Percentiles rank a stretch among this genome's conserved stretches.
Conservation (phyloP, 2,113 vertebrate species). For the Anolis sagrei region DNA sequence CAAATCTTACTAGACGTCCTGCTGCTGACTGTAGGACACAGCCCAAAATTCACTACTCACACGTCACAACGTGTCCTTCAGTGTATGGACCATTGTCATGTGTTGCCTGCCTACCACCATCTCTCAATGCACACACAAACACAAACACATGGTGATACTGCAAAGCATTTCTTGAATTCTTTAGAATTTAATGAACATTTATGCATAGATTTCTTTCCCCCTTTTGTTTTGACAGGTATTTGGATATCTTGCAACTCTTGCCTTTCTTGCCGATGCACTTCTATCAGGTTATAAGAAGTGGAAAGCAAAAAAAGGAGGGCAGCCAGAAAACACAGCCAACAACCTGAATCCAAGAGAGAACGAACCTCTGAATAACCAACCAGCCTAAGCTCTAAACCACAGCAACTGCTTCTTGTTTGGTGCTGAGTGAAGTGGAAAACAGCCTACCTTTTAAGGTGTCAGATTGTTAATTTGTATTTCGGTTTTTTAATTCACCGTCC, state of each 20-base stretch:
- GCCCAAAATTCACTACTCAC: not conserved
- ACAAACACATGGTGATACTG: not conserved
- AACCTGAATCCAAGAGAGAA: slow-evolving; percentile 45
- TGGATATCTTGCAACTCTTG: slow-evolving; percentile 78
- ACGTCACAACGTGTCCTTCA: not conserved
- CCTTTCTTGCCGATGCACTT: slow-evolving; percentile 69
- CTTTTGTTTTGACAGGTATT: slow-evolving; percentile 77
- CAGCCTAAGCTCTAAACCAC: slow-evolving; percentile 31
- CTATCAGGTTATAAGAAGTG: accelerated
- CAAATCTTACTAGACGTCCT: not conserved
- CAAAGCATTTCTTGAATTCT: not conserved
- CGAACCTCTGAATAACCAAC: slow-evolving; percentile 73
- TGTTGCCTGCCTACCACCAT: not conserved
- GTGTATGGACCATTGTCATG: not conserved
- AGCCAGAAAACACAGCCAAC: not conserved
- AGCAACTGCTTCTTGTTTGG: accelerated
- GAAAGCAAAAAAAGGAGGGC: accelerated
- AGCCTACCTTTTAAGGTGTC: not conserved
- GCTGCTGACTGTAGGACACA: not conserved
- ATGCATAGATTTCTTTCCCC: not conserved
- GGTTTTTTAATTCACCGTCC: not conserved
- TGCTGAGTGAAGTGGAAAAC: slow-evolving; percentile 36
- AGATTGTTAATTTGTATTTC: slow-evolving; percentile 4
- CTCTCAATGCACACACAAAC: too few relatives aligned
- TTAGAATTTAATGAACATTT: not conserved